Base-by-base conservation (phyloP, 2,113 vertebrate genomes). In the Ammospiza caudacuta region DNA sequence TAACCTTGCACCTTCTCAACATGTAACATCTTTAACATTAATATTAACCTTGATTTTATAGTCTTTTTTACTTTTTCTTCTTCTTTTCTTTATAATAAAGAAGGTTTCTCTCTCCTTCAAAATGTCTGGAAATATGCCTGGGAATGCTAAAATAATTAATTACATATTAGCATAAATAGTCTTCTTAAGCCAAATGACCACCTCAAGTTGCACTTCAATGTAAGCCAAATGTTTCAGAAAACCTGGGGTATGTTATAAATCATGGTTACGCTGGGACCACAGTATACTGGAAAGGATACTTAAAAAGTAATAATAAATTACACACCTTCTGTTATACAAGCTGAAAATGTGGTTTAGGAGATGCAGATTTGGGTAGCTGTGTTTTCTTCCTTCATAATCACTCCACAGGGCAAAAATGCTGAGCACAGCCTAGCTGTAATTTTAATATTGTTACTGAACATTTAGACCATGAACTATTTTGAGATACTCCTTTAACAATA, bases 1-100 rank as follows among this genome's bases (percentile, higher is more conserved):
- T 76, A 68, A 37, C 31, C 19, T 62, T 69, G 9, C 14, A 44
- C 7, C 24, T 58, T 90, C 77, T 67, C 22, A 47, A 24, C 6
- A 29, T 19, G 31, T 5, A 23, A 3, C 5, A 33, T 31, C 21
- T 31, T 46, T 84, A 72, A 72, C n/a, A 55, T 43, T 68, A 62
- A 62, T 28, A 59, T 43, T 44, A 69, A 55, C 10, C 25, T 57
- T 49, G 22, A 59, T 27, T 63, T 58, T 62, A 27, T 12, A 74
- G 3, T 0, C 1, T 15, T 7, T 15, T 19, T 15, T 21, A 15
- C 9, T 3, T 10, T 12, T 27, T 16, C 18, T 27, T 24, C 1
- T 17, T 12, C 6, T 18, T 33, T 5, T 19, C 28, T 6, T 3
- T 13, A 8, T 1, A 11, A 11, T 67, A 47, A 59, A 14, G 5